phyloP scores from a whole-genome alignment of 2,797 vertebrate genomes.

The Spea hammondii region DNA sequence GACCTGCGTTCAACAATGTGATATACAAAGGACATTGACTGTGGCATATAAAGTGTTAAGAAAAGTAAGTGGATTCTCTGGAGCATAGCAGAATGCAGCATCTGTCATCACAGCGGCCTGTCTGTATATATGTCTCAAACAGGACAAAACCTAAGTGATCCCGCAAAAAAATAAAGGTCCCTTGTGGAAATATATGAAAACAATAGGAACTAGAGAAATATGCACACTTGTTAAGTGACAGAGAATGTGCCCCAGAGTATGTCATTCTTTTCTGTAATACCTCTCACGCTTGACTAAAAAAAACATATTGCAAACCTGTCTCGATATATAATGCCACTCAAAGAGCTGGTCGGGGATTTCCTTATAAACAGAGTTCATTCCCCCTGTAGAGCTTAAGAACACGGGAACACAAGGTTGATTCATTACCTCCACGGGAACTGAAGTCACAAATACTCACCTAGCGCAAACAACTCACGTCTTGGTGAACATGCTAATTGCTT shows the following conservation, averaged over 20 bases:
- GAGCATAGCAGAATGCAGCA: constrained; percentile 73
- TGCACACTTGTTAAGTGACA: constrained; percentile 78
- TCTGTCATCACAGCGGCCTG: constrained; percentile 72
- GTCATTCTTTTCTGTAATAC: constrained; percentile 60
- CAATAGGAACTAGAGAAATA: constrained; percentile 68
- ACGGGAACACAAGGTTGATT: too few species aligned
- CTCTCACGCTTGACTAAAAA: constrained; percentile 71
- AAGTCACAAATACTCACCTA: too few species aligned
- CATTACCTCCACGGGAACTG: too few species aligned
- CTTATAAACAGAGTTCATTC: neutral
- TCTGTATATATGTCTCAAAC: constrained; percentile 67
- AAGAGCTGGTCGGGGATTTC: neutral
- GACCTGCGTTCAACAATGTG: too few species aligned
- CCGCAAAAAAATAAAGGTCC: constrained; percentile 62
- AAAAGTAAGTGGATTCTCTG: constrained; percentile 62
- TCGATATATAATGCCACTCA: neutral
- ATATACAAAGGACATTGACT: too few species aligned
- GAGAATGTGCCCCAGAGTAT: constrained; percentile 72
- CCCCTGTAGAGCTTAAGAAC: too few species aligned
- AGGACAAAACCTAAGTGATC: constrained; percentile 67
- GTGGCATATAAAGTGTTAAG: too few species aligned
- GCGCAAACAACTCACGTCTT: too few species aligned
- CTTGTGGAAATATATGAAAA: constrained; percentile 67
- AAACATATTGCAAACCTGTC: constrained; percentile 53
- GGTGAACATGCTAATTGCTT: too few species aligned